phyloP scores from a whole-genome alignment of 1,140 invertebrate genomes.

The Orius insidiosus region DNA sequence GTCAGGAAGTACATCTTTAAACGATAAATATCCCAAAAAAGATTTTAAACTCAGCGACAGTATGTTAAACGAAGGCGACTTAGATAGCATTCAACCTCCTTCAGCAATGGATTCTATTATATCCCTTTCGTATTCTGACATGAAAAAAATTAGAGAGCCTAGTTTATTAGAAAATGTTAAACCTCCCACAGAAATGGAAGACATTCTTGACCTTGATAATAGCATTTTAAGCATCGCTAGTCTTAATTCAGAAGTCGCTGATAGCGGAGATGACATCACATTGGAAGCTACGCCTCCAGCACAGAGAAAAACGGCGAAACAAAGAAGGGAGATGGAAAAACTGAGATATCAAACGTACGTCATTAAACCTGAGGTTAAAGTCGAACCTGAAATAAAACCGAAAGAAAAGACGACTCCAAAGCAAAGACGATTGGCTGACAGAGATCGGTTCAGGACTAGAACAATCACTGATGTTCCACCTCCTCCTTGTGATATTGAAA shows the following conservation, averaged over 20 bases:
- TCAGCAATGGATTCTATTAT: conserved; percentile 32
- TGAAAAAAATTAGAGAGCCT: conserved; percentile 24
- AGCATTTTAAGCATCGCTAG: conserved; percentile 70
- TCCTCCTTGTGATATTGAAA: conserved; percentile 4
- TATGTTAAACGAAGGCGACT: conserved; percentile 26
- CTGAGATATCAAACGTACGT: conserved; percentile 30
- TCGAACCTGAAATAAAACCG: conserved; percentile 11
- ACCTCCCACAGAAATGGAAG: conserved; percentile 64
- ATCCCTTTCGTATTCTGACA: conserved; percentile 16
- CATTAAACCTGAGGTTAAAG: conserved; percentile 12
- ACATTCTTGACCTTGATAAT: conserved; percentile 48
- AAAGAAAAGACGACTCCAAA: conserved; percentile 37
- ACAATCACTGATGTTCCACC: conserved; percentile 27
- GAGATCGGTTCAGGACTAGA: conserved; percentile 42
- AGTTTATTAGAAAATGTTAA: conserved; percentile 51
- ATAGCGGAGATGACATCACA: conserved; percentile 19
- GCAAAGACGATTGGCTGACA: conserved; percentile 39
- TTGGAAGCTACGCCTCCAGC: conserved; percentile 16
- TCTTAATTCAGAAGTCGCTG: conserved; percentile 29
- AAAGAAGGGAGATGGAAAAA: conserved; percentile 48
- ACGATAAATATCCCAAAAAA: neutral
- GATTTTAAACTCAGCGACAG: conserved; percentile 9
- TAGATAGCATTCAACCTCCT: conserved; percentile 61
- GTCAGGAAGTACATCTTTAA: neutral
- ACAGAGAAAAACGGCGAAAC: conserved; percentile 39